Conservation (phyloP, 1,140 invertebrate species). For the Arion vulgaris region DNA sequence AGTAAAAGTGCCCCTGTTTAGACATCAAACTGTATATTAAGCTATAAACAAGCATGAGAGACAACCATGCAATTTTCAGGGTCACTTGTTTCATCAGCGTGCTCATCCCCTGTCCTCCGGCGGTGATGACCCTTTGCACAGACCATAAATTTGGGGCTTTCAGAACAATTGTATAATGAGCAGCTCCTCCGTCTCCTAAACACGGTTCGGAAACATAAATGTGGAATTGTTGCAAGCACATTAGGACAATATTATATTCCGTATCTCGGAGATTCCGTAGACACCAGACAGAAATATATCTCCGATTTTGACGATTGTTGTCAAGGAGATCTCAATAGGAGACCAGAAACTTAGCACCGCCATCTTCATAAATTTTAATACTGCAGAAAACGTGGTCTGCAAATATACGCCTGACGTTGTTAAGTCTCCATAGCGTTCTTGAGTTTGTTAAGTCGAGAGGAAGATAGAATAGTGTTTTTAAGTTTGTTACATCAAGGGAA, state of each 20-base stretch:
- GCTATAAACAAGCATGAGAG: background rate
- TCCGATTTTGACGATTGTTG: background rate
- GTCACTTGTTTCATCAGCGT: constrained; percentile 33
- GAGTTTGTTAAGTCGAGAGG: no score
- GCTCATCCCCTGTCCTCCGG: background rate
- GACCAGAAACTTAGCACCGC: no score
- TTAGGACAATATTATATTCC: background rate
- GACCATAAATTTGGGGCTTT: background rate
- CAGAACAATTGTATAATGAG: background rate
- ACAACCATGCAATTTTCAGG: constrained; percentile 15
- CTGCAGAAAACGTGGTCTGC: no score
- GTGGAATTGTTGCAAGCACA: background rate
- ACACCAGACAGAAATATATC: background rate
- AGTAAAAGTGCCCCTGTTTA: background rate
- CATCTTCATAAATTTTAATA: no score
- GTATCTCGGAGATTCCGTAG: background rate
- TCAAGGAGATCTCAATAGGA: background rate
- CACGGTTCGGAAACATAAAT: background rate
- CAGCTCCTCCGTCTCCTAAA: background rate
- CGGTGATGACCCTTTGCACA: background rate
- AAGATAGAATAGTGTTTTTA: no score
- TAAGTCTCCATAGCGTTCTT: no score
- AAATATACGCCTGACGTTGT: no score
- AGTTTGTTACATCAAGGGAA: no score
- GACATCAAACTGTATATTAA: constrained; percentile 5